These are phyloP conservation scores for Crematogaster levior DNA, from an alignment of 2,888 invertebrate genomes.

Conservation along the genomic window DNA sequence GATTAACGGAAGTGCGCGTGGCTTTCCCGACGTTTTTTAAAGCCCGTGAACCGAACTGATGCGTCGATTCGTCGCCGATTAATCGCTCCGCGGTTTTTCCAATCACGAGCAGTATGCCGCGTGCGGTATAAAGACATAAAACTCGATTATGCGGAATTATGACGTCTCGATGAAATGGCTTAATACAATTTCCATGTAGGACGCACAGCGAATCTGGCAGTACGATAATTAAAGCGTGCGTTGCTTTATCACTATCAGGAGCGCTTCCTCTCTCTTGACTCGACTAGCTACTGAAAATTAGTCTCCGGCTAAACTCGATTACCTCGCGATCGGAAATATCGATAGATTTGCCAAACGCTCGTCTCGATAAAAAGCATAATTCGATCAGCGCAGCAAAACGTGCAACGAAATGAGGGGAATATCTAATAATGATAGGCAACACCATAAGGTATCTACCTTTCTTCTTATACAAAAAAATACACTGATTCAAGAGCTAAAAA, in stretches of 20 bases:
- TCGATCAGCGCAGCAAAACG: slow-evolving; percentile 26
- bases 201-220: slow-evolving; percentile 42
- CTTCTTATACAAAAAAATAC: neutral
- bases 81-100: slow-evolving; percentile 30
- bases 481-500: too few relatives aligned
- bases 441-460: neutral
- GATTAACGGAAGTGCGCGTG: neutral
- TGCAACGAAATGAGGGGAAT: neutral
- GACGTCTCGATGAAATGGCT: slow-evolving; percentile 43
- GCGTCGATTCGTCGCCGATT: slow-evolving; percentile 35
- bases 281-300: slow-evolving; percentile 39
- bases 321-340: slow-evolving; percentile 45
- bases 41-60: neutral
- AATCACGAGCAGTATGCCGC: slow-evolving; percentile 24
- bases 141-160: slow-evolving; percentile 49
- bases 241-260: slow-evolving; percentile 46
- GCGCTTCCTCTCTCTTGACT: neutral
- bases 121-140: slow-evolving; percentile 35
- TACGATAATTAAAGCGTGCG: slow-evolving; percentile 48
- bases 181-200: slow-evolving; percentile 42
- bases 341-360: slow-evolving; percentile 47
- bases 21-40: neutral
- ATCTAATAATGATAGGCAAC: neutral
- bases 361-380: slow-evolving; percentile 33
- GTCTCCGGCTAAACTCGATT: slow-evolving; percentile 48